A percentile compares a stretch with the other conserved stretches of the same genome.
These are phyloP conservation scores for Epirrhoe tristata DNA, from an alignment of 2,888 invertebrate species.

Conservation along the genomic window DNA sequence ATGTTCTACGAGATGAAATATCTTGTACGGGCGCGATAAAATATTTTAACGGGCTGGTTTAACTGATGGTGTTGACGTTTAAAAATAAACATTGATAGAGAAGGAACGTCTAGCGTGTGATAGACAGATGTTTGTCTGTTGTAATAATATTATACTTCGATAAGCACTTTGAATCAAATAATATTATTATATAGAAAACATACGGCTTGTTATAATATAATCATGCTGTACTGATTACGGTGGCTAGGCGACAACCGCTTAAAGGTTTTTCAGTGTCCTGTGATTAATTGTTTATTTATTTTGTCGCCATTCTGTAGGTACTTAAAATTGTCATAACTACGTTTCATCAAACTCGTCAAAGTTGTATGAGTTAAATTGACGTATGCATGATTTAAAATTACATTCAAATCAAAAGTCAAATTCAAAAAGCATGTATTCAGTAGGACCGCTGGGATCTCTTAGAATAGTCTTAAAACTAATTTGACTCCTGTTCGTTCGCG, in stretches of 20 bases:
- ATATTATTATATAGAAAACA: background rate
- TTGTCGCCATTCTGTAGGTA: too few relatives aligned
- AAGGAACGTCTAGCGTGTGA: conserved; percentile 7
- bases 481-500: too few relatives aligned
- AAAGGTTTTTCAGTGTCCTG: too few relatives aligned
- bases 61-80: conserved; percentile 31
- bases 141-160: background rate
- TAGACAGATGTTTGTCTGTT: conserved; percentile 1
- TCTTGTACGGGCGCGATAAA: conserved; percentile 26
- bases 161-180: background rate
- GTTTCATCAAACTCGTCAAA: too few relatives aligned
- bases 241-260: background rate
- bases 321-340: too few relatives aligned
- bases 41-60: conserved; percentile 20
- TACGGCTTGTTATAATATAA: background rate
- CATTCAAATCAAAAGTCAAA: too few relatives aligned
- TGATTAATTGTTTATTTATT: too few relatives aligned
- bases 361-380: too few relatives aligned
- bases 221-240: background rate
- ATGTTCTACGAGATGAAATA: conserved; percentile 36
- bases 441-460: too few relatives aligned
- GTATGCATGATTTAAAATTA: too few relatives aligned
- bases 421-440: too few relatives aligned
- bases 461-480: too few relatives aligned
- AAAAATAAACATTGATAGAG: conserved; percentile 32